Conservation (phyloP, 2,797 vertebrate genomes). For the Nannoperca australis region DNA sequence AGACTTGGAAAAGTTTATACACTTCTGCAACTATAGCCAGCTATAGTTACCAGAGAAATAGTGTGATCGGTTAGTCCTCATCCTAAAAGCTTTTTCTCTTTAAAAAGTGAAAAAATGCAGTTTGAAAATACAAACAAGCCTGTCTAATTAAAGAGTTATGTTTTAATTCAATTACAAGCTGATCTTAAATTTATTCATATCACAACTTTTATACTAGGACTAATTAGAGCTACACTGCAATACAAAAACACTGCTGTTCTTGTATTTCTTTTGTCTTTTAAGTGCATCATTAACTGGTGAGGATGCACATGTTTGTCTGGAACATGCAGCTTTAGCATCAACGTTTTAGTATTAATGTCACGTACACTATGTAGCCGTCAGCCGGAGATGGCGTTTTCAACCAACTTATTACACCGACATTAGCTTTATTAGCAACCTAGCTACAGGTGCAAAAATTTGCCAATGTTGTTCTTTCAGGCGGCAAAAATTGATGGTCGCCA, state of each 20-base stretch:
- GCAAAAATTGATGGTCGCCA: background rate
- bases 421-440: background rate
- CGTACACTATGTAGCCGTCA: background rate
- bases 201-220: background rate
- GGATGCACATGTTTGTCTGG: background rate
- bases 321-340: background rate
- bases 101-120: background rate
- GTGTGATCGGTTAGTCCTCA: background rate
- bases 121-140: background rate
- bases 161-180: background rate
- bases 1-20: no score
- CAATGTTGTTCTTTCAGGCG: background rate
- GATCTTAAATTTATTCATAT: background rate
- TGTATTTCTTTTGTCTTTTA: background rate
- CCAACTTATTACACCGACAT: background rate
- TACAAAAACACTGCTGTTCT: background rate
- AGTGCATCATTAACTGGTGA: background rate
- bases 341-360: background rate
- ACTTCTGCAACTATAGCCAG: no score
- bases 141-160: background rate
- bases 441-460: background rate
- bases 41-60: background rate
- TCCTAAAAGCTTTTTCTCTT: conserved; percentile 1
- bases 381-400: background rate
- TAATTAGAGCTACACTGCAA: no score